Percentiles rank a stretch among this genome's conserved stretches.
Conservation (phyloP, 1,140 invertebrate species). For the Temnothorax longispinosus region DNA sequence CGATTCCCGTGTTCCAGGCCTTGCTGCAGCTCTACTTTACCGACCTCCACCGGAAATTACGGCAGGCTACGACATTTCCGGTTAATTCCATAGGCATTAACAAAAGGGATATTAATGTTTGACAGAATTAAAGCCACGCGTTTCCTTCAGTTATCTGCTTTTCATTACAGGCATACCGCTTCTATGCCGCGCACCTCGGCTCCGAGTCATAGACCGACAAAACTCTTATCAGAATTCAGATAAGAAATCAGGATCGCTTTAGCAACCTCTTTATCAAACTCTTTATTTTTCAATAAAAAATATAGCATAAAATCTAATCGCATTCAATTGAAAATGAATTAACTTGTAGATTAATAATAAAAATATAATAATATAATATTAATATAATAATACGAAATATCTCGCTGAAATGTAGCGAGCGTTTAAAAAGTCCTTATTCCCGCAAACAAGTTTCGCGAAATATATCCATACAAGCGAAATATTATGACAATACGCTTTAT, state of each 20-base stretch:
- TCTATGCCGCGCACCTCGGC: not conserved
- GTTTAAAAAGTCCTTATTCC: not conserved
- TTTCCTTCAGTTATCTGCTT: conserved; percentile 54
- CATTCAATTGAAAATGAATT: not conserved
- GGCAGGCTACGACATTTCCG: conserved; percentile 69
- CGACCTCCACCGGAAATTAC: conserved; percentile 68
- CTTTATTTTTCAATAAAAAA: not conserved
- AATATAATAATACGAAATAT: too few relatives aligned
- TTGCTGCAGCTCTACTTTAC: conserved; percentile 10
- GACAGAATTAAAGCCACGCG: conserved; percentile 66
- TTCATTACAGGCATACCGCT: not conserved
- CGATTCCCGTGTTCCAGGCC: conserved; percentile 14
- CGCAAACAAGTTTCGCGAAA: not conserved
- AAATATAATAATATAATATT: too few relatives aligned
- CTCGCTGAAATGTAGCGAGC: not conserved
- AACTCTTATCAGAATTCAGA: not conserved
- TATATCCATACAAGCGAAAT: conserved; percentile 2
- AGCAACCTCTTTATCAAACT: conserved; percentile 10
- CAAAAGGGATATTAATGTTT: conserved; percentile 68
- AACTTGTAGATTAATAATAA: not conserved
- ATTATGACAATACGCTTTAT: not conserved
- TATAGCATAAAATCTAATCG: not conserved
- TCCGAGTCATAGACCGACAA: not conserved
- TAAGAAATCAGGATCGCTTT: not conserved
- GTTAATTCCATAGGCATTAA: conserved; percentile 66